Evolutionary conservation across 2,888 invertebrate species (phyloP).

Genomic region (Augiades crinisus): DNA sequence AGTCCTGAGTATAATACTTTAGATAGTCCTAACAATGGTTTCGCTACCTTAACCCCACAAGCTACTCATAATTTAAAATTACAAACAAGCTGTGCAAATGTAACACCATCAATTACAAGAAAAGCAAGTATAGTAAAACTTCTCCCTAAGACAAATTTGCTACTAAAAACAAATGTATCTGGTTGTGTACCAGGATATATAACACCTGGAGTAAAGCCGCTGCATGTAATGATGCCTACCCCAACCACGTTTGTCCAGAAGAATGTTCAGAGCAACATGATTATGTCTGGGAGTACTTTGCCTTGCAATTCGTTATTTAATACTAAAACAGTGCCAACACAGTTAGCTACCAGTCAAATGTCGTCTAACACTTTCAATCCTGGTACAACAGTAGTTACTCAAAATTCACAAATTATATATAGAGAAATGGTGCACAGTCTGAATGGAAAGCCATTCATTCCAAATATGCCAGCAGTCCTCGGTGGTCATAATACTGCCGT

Average conservation of each 20-base stretch:
- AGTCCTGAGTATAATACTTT: constrained; percentile 65
- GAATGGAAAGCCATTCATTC: constrained; percentile 67
- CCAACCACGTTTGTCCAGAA: constrained; percentile 69
- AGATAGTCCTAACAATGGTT: constrained; percentile 50
- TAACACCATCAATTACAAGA: constrained; percentile 44
- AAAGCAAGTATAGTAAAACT: constrained; percentile 58
- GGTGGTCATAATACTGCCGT: constrained; percentile 59
- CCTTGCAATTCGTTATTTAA: constrained; percentile 53
- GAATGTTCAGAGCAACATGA: constrained; percentile 68
- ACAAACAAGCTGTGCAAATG: constrained; percentile 41
- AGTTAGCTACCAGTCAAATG: constrained; percentile 54
- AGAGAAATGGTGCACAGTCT: constrained; percentile 73
- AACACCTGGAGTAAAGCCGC: constrained; percentile 54
- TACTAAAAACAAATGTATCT: constrained; percentile 62
- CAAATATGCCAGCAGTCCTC: constrained; percentile 60
- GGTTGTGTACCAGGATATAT: constrained; percentile 57
- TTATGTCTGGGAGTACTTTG: constrained; percentile 55
- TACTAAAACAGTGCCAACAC: constrained; percentile 47
- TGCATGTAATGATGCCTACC: constrained; percentile 62
- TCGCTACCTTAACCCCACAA: constrained; percentile 52
- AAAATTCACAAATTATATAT: constrained; percentile 74
- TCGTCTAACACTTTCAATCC: constrained; percentile 61
- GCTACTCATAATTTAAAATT: constrained; percentile 48
- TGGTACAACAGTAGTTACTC: constrained; percentile 68
- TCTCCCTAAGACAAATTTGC: constrained; percentile 60